A percentile compares a stretch with the other conserved stretches of the same genome.
These are phyloP conservation scores for Onthophagus sagittarius DNA, from an alignment of 2,888 invertebrate genomes.

Conservation along the genomic window DNA sequence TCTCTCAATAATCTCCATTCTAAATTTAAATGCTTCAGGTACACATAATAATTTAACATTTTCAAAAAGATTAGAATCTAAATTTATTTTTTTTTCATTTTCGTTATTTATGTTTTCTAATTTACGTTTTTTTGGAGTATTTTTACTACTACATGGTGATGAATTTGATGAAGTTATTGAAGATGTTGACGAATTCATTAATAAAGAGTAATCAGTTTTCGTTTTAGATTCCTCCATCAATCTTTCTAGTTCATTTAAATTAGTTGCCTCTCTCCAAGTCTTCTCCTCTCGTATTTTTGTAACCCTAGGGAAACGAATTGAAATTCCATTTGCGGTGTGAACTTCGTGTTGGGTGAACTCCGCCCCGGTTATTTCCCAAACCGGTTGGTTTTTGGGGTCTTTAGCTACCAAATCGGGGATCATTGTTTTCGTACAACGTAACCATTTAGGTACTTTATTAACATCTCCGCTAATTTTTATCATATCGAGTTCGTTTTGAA, in stretches of 20 bases:
- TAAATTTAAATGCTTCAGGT: background rate
- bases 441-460: slow-evolving; percentile 70
- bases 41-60: background rate
- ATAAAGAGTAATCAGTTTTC: slow-evolving; percentile 56
- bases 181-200: slow-evolving; percentile 42
- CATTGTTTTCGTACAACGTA: slow-evolving; percentile 76
- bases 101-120: slow-evolving; percentile 6
- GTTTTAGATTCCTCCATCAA: slow-evolving; percentile 68
- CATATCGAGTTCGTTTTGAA: slow-evolving; percentile 72
- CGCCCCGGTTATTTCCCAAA: slow-evolving; percentile 93
- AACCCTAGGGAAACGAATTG: slow-evolving; percentile 89
- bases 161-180: background rate
- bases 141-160: background rate
- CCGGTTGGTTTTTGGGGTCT: slow-evolving; percentile 81
- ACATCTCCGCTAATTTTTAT: slow-evolving; percentile 75
- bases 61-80: slow-evolving; percentile 4
- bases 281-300: slow-evolving; percentile 81
- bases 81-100: background rate
- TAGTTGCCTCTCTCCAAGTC: slow-evolving; percentile 78
- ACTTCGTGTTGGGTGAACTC: slow-evolving; percentile 75
- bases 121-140: slow-evolving; percentile 16
- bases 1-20: background rate
- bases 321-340: slow-evolving; percentile 92
- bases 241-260: slow-evolving; percentile 66
- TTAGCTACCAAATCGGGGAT: slow-evolving; percentile 85